These are phyloP conservation scores for Frankliniella fusca DNA, from an alignment of 2,888 invertebrate species.

Conservation along the genomic window DNA sequence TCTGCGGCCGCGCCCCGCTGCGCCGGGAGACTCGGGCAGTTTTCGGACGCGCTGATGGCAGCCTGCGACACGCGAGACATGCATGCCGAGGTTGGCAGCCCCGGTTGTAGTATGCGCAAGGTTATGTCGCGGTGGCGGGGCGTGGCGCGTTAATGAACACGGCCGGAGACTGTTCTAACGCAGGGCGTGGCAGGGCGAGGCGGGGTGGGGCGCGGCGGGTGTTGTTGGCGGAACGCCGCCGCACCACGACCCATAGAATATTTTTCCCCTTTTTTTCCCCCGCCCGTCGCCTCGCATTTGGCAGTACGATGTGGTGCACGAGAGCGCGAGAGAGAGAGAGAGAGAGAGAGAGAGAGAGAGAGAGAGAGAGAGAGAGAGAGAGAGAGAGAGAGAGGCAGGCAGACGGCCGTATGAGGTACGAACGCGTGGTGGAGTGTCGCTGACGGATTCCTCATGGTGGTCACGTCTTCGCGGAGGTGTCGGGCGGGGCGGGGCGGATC, in stretches of 20 bases:
- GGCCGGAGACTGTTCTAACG: background rate
- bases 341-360: too few species aligned
- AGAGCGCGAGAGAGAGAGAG: too few species aligned
- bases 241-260: too few species aligned
- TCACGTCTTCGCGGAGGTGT: too few species aligned
- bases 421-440: too few species aligned
- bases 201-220: background rate
- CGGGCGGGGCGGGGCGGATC: background rate
- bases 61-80: constrained; percentile 18
- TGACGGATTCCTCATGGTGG: too few species aligned
- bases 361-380: too few species aligned
- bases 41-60: background rate
- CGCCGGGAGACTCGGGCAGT: background rate
- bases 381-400: too few species aligned
- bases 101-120: constrained; percentile 8
- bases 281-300: too few species aligned
- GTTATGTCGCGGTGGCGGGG: background rate
- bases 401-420: too few species aligned
- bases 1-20: background rate
- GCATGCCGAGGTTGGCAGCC: constrained; percentile 18
- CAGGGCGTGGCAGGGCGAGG: background rate
- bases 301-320: too few species aligned
- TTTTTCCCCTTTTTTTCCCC: too few species aligned
- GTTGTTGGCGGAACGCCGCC: background rate
- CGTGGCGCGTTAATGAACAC: constrained; percentile 3